phyloP scores from a whole-genome alignment of 2,797 vertebrate species.

The Ateles fusciceps region DNA sequence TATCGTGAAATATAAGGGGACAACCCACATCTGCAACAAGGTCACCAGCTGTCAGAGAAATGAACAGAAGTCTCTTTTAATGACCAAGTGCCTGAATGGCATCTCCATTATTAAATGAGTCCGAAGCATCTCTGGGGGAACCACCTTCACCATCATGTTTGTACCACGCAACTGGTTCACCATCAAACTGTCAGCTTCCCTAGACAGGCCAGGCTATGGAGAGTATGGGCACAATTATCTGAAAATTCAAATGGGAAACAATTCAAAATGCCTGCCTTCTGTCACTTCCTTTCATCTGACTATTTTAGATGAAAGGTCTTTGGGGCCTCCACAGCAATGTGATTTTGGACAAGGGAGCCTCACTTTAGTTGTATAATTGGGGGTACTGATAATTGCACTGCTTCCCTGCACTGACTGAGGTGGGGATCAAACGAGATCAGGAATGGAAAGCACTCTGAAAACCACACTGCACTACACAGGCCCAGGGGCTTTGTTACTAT shows the following conservation, averaged over 20 bases:
- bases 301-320: background rate
- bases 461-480: fast-evolving
- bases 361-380: background rate
- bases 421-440: background rate
- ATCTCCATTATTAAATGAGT: background rate
- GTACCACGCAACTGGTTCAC: background rate
- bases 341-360: background rate
- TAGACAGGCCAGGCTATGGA: background rate
- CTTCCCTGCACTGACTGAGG: background rate
- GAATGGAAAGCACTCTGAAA: background rate
- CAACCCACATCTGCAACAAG: slow-evolving; percentile 86
- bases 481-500: background rate
- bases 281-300: background rate
- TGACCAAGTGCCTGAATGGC: background rate
- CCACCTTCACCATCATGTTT: fast-evolving
- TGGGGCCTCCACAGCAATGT: background rate
- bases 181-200: background rate
- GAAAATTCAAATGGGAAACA: background rate
- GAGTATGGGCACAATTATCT: background rate
- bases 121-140: background rate
- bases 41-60: slow-evolving; percentile 84
- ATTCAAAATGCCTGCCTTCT: background rate
- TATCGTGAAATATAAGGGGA: slow-evolving; percentile 86
- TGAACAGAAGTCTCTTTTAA: background rate
- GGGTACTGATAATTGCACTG: background rate